A percentile compares a stretch with the other conserved stretches of the same genome.
These are phyloP conservation scores for Meganola albula DNA, from an alignment of 2,888 invertebrate genomes.

Conservation along the genomic window DNA sequence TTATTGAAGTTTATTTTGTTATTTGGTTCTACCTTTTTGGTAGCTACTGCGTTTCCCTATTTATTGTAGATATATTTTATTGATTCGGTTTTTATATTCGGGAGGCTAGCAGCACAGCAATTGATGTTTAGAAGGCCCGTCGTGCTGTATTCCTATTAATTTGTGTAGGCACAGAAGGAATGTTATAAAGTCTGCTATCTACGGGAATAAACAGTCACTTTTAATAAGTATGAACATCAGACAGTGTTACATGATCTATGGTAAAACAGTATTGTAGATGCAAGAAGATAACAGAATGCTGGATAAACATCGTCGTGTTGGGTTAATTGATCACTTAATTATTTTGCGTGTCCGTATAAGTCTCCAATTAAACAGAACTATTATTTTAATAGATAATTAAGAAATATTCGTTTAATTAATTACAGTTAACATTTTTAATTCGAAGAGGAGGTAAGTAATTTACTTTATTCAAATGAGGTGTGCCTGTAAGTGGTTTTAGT, in stretches of 20 bases:
- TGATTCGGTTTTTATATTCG: too few species aligned
- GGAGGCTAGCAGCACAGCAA: too few species aligned
- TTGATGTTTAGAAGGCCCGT: too few species aligned
- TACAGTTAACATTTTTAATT: constrained; percentile 57
- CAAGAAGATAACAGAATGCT: constrained; percentile 47
- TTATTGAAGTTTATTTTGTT: too few species aligned
- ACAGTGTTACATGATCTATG: constrained; percentile 36
- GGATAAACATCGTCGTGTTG: constrained; percentile 55
- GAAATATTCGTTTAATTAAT: constrained; percentile 68
- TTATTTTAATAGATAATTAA: constrained; percentile 74
- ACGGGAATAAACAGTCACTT: too few species aligned
- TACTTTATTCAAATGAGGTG: constrained; percentile 73
- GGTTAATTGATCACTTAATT: constrained; percentile 74
- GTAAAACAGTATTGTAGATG: constrained; percentile 51
- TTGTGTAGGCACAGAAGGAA: too few species aligned
- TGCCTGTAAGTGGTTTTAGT: constrained; percentile 62
- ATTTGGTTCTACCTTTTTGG: too few species aligned
- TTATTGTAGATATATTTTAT: too few species aligned
- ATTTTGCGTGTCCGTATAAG: constrained; percentile 68
- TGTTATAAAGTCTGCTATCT: too few species aligned
- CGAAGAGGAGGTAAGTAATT: constrained; percentile 51
- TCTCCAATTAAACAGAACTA: constrained; percentile 67
- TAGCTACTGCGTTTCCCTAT: too few species aligned
- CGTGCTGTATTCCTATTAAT: too few species aligned
- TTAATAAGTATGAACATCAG: constrained; percentile 1